phyloP scores from a whole-genome alignment of 1,140 invertebrate genomes.

The Rhyacophila brunnea region DNA sequence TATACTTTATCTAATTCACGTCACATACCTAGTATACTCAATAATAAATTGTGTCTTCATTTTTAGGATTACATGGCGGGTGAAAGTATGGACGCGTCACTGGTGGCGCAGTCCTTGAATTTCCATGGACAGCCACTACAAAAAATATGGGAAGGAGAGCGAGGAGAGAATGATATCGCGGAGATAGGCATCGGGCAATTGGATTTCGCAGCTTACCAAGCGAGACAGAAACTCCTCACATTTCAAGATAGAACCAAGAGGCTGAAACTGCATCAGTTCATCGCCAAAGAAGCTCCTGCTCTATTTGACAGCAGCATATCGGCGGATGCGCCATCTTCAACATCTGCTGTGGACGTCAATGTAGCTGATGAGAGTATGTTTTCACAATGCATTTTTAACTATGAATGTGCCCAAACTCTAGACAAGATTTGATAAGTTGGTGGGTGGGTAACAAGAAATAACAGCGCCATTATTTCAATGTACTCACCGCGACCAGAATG shows the following conservation, averaged over 20 bases:
- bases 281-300: slow-evolving; percentile 72
- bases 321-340: slow-evolving; percentile 53
- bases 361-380: slow-evolving; percentile 52
- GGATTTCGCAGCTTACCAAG: slow-evolving; percentile 73
- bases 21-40: too few species aligned
- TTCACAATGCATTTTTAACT: background rate
- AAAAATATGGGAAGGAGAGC: slow-evolving; percentile 80
- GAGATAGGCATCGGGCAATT: slow-evolving; percentile 66
- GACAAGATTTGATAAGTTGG: too few species aligned
- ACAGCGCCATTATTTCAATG: too few species aligned
- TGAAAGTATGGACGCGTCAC: slow-evolving; percentile 60
- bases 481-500: too few species aligned
- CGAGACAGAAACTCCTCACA: slow-evolving; percentile 71
- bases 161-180: slow-evolving; percentile 69
- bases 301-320: slow-evolving; percentile 62
- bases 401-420: too few species aligned
- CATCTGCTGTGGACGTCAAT: slow-evolving; percentile 42
- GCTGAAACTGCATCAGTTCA: slow-evolving; percentile 80
- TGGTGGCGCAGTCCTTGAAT: slow-evolving; percentile 71
- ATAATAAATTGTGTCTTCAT: background rate
- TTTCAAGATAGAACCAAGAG: slow-evolving; percentile 81
- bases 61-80: slow-evolving; percentile 20
- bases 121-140: slow-evolving; percentile 83
- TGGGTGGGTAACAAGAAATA: too few species aligned
- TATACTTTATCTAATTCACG: too few species aligned